These are phyloP conservation scores for Manacus vitellinus DNA, from an alignment of 2,113 vertebrate species.

Conservation along the genomic window DNA sequence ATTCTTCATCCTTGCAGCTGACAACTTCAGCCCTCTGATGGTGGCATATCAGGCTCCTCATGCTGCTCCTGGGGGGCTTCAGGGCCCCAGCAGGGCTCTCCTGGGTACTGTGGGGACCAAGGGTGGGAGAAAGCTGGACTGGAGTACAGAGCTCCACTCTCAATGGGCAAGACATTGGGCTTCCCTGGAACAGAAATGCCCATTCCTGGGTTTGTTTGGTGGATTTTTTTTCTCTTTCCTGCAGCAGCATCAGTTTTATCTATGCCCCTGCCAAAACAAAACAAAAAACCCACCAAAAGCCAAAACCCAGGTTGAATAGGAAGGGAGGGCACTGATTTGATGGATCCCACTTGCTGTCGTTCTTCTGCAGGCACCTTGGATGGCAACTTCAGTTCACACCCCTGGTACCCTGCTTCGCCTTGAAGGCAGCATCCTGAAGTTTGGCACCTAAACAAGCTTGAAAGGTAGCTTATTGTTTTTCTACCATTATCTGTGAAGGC, in stretches of 20 bases:
- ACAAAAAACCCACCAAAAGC: too few species aligned
- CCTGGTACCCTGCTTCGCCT: not conserved
- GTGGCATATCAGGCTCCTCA: not conserved
- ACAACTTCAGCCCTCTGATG: fast-evolving
- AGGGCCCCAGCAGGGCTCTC: not conserved
- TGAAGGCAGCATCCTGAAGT: not conserved
- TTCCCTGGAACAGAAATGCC: not conserved
- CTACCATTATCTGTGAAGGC: not conserved
- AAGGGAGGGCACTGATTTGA: not conserved
- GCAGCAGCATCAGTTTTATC: not conserved
- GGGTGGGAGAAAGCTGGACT: not conserved
- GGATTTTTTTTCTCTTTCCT: not conserved
- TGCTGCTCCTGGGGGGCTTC: fast-evolving
- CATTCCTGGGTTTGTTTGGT: not conserved
- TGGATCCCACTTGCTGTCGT: not conserved
- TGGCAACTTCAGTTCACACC: not conserved
- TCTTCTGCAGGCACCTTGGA: not conserved
- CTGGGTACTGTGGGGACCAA: not conserved
- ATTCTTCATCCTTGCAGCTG: not conserved
- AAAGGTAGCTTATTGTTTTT: not conserved
- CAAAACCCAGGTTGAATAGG: too few species aligned
- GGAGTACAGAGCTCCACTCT: not conserved
- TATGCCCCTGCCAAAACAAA: not conserved
- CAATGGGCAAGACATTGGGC: not conserved
- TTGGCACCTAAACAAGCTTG: not conserved